Conservation (phyloP, 2,888 invertebrate species). For the Rhamnusium bicolor region DNA sequence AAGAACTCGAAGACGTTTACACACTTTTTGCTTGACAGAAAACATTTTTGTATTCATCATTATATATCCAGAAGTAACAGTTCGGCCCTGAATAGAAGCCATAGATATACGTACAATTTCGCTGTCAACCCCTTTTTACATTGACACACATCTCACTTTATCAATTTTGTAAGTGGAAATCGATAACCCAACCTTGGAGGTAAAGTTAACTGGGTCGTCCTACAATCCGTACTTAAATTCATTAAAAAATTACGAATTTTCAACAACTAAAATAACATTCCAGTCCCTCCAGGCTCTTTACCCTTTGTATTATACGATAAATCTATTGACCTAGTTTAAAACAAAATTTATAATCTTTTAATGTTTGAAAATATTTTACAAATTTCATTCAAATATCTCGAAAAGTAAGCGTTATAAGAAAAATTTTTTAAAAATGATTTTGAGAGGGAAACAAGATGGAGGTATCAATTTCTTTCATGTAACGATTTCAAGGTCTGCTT, state of each 20-base stretch:
- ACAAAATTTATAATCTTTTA: not conserved
- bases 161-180: slow-evolving; percentile 40
- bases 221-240: not conserved
- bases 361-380: not conserved
- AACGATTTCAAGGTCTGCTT: no score
- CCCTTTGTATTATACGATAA: not conserved
- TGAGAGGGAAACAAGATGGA: no score
- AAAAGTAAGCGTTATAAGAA: no score
- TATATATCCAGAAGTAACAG: not conserved
- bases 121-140: slow-evolving; percentile 19
- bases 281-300: not conserved
- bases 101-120: not conserved
- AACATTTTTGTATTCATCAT: not conserved
- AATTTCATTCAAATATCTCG: no score
- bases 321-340: not conserved
- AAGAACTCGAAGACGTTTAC: no score
- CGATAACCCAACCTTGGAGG: slow-evolving; percentile 35
- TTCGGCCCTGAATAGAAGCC: not conserved
- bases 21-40: no score
- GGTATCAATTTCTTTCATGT: no score
- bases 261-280: not conserved
- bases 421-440: no score
- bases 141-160: slow-evolving; percentile 28
- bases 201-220: slow-evolving; percentile 23
- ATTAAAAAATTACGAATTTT: not conserved